Conservation (phyloP, 2,797 vertebrate genomes). For the Holocentrus rufus region DNA sequence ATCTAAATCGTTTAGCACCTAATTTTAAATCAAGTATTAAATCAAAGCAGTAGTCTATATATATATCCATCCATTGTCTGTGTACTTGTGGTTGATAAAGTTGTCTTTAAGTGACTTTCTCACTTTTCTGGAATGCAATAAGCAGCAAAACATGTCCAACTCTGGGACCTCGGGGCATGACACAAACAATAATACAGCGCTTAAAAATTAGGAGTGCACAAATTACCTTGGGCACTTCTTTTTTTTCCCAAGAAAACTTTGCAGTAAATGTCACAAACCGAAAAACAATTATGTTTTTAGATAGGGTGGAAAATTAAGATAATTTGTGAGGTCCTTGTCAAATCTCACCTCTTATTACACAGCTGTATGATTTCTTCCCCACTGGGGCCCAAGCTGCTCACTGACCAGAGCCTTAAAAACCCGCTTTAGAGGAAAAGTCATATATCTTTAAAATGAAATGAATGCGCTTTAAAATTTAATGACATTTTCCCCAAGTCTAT, state of each 20-base stretch:
- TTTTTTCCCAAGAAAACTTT: conserved; percentile 33
- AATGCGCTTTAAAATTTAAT: conserved; percentile 53
- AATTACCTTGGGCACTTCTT: conserved; percentile 18
- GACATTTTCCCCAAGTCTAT: conserved; percentile 34
- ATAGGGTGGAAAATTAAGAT: conserved; percentile 56
- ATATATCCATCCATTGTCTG: background rate
- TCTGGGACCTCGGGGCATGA: conserved; percentile 1
- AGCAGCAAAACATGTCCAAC: background rate
- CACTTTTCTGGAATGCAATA: conserved; percentile 1
- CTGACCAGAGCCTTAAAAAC: conserved; percentile 52
- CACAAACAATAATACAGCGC: conserved; percentile 6
- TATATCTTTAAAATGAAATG: conserved; percentile 41
- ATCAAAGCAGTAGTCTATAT: conserved; percentile 6
- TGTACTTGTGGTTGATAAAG: background rate
- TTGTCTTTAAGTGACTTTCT: conserved; percentile 2
- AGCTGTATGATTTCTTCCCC: conserved; percentile 50
- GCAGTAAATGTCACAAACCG: conserved; percentile 58
- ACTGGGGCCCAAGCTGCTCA: conserved; percentile 36
- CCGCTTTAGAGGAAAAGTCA: conserved; percentile 39
- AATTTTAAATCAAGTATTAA: conserved; percentile 14
- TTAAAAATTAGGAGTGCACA: conserved; percentile 21
- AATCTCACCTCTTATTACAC: conserved; percentile 53
- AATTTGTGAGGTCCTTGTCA: conserved; percentile 49
- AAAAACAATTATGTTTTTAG: conserved; percentile 57
- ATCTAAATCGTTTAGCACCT: conserved; percentile 15